These are phyloP conservation scores for Cliona cf. orientalis DNA, from an alignment of 37 sponge, comb jelly and placozoan species.

Conservation along the genomic window DNA sequence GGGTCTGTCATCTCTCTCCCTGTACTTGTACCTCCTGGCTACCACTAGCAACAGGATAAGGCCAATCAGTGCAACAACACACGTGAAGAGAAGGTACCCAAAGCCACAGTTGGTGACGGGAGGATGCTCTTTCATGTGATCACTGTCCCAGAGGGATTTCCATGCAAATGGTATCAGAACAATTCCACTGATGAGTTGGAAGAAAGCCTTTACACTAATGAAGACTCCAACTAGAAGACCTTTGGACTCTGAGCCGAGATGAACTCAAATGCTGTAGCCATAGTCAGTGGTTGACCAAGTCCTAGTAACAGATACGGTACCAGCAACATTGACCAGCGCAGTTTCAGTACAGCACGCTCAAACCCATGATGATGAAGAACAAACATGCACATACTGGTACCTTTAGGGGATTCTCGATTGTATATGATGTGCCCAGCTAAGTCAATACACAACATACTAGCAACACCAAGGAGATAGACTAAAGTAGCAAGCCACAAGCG, in stretches of 20 bases:
- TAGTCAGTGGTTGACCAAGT: not conserved
- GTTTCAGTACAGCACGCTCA: not conserved
- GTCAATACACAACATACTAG: not conserved
- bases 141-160: not conserved
- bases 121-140: not conserved
- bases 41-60: not conserved
- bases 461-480: not conserved
- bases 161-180: not conserved
- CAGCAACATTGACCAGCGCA: not conserved
- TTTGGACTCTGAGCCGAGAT: slow-evolving; percentile 10
- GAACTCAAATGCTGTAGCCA: not conserved
- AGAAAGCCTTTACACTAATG: not conserved
- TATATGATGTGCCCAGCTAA: not conserved
- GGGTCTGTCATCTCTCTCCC: not conserved
- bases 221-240: not conserved
- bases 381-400: too few relatives aligned
- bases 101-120: not conserved
- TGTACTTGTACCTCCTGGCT: slow-evolving; percentile 1
- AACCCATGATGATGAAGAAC: not conserved
- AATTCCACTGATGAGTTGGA: not conserved
- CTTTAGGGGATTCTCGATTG: too few relatives aligned
- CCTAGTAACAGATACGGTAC: not conserved
- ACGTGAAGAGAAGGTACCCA: not conserved
- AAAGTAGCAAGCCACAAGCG: not conserved
- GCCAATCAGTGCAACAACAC: not conserved